phyloP scores from a whole-genome alignment of 1,140 invertebrate genomes.

The Cryptotermes secundus region DNA sequence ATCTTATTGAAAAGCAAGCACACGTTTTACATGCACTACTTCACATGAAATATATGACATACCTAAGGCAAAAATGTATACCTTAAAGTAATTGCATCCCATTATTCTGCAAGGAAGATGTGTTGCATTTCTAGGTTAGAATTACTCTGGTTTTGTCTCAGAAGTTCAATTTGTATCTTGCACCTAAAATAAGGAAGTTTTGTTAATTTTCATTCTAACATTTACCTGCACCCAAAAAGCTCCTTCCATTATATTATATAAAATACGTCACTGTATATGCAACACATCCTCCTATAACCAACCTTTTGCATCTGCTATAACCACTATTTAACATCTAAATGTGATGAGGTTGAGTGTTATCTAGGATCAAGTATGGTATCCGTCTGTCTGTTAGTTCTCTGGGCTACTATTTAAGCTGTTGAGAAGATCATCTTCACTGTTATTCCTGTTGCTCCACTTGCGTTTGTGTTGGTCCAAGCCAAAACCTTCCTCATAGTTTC shows the following conservation, averaged over 20 bases:
- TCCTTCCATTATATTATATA: too few species aligned
- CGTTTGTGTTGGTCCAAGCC: constrained; percentile 63
- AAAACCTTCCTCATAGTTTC: constrained; percentile 83
- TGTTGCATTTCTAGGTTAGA: neutral
- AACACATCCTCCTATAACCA: too few species aligned
- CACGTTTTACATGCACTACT: neutral
- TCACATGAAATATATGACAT: neutral
- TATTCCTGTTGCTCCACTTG: constrained; percentile 51
- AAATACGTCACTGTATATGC: too few species aligned
- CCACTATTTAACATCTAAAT: too few species aligned
- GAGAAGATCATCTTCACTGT: constrained; percentile 20
- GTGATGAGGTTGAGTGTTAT: too few species aligned
- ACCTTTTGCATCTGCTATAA: too few species aligned
- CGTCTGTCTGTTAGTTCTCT: neutral
- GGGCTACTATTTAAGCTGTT: neutral
- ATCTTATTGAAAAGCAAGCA: neutral
- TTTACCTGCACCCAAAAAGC: too few species aligned
- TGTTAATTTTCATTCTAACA: neutral
- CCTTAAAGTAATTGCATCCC: neutral
- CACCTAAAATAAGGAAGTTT: neutral
- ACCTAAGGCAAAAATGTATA: neutral
- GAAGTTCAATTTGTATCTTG: too few species aligned
- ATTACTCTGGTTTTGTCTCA: too few species aligned
- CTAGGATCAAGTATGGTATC: too few species aligned
- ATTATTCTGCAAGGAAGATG: neutral